Conservation (phyloP, 2,797 vertebrate genomes). For the Danionella dracula region DNA sequence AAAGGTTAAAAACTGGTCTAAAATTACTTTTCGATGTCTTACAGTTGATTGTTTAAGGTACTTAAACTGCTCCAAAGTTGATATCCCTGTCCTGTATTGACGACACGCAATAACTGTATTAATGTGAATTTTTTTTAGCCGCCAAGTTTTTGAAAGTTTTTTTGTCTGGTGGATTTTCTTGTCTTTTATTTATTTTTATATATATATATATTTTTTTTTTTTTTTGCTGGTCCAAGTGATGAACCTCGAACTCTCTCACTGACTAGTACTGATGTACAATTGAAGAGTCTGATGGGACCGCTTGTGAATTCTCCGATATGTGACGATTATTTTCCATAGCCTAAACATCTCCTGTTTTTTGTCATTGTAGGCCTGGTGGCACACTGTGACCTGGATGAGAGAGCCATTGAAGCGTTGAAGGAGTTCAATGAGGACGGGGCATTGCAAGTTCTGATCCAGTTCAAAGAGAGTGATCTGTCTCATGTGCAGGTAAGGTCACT, state of each 20-base stretch:
- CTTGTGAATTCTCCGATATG: background rate
- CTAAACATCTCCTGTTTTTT: background rate
- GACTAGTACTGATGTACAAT: constrained; percentile 20
- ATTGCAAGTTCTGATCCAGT: constrained; percentile 91
- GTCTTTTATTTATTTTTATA: too few relatives aligned
- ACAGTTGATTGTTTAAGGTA: too few relatives aligned
- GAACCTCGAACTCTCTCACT: constrained; percentile 30
- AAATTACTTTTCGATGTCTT: too few relatives aligned
- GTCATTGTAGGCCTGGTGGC: constrained; percentile 83
- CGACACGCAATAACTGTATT: too few relatives aligned
- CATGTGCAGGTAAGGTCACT: constrained; percentile 85
- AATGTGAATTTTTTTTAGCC: too few relatives aligned
- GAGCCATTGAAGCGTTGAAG: constrained; percentile 95
- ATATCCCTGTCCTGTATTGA: too few relatives aligned
- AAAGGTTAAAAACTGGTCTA: too few relatives aligned
- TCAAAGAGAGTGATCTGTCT: constrained; percentile 97
- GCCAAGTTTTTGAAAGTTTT: too few relatives aligned
- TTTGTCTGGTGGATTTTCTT: too few relatives aligned
- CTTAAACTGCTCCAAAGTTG: too few relatives aligned
- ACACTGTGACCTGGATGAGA: constrained; percentile 95
- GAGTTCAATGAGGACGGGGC: constrained; percentile 98
- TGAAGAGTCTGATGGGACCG: constrained; percentile 21
- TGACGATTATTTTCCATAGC: too few relatives aligned
- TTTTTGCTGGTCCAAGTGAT: constrained; percentile 26
- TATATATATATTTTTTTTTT: too few relatives aligned